These are phyloP conservation scores for Dicroscelio sp. DNA, from an alignment of 2,888 invertebrate genomes.

Conservation along the genomic window DNA sequence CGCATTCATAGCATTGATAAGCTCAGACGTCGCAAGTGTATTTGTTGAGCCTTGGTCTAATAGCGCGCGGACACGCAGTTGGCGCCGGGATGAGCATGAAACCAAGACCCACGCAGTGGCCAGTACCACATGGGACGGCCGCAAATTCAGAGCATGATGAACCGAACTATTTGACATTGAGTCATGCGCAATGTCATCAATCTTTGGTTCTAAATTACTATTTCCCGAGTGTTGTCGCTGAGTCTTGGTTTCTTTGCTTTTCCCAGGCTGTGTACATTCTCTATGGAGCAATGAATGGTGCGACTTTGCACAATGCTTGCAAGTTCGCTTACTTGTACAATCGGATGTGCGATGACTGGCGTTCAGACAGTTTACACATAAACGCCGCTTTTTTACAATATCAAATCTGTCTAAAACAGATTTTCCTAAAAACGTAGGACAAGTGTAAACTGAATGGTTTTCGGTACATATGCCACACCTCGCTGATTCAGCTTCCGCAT, in stretches of 20 bases:
- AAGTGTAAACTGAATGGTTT: neutral
- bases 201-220: too few relatives aligned
- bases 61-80: neutral
- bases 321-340: neutral
- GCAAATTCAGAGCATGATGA: neutral
- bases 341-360: neutral
- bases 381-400: neutral
- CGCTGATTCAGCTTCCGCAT: neutral
- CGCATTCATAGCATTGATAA: neutral
- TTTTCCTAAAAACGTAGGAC: neutral
- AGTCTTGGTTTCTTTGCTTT: neutral
- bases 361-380: conserved; percentile 7
- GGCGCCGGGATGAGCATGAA: conserved; percentile 8
- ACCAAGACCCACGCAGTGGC: conserved; percentile 40
- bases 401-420: neutral
- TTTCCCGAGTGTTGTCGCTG: too few relatives aligned
- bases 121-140: neutral
- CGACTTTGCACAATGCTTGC: neutral
- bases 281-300: neutral
- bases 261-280: neutral
- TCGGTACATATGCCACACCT: neutral
- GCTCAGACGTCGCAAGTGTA: neutral
- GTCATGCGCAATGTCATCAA: too few relatives aligned
- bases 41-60: conserved; percentile 3
- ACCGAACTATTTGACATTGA: too few relatives aligned